Evolutionary conservation across 2,113 vertebrate species (phyloP).

Genomic region (Corythaixoides concolor): DNA sequence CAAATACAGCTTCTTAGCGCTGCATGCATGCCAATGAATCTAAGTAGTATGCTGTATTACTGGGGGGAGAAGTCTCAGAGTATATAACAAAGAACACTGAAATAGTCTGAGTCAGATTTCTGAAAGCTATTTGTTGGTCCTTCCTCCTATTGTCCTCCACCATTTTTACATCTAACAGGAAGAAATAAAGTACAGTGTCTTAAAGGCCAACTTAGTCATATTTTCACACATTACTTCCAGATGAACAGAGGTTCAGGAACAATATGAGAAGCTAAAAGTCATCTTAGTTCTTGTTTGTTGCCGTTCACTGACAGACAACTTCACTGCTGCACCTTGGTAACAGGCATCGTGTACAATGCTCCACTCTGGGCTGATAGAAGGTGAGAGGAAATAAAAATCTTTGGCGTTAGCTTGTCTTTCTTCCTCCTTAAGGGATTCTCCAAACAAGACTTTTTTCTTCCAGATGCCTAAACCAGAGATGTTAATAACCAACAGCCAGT

Average conservation of each 20-base stretch:
- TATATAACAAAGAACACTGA: neutral
- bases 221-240: neutral
- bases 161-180: neutral
- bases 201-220: constrained; percentile 9
- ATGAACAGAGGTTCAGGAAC: neutral
- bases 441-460: neutral
- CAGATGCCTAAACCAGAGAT: neutral
- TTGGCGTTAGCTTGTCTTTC: neutral
- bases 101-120: neutral
- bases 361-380: neutral
- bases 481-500: neutral
- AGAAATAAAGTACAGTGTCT: neutral
- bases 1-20: neutral
- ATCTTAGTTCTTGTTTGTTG: neutral
- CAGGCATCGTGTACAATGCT: neutral
- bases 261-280: neutral
- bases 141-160: neutral
- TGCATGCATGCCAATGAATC: neutral
- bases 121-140: neutral
- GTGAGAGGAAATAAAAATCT: neutral
- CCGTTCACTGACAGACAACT: neutral
- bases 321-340: neutral
- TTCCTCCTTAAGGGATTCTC: neutral
- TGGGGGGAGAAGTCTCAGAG: neutral
- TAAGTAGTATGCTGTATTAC: neutral